Evolutionary conservation across 2,888 invertebrate genomes (phyloP).

Genomic region (Sesamia inferens): DNA sequence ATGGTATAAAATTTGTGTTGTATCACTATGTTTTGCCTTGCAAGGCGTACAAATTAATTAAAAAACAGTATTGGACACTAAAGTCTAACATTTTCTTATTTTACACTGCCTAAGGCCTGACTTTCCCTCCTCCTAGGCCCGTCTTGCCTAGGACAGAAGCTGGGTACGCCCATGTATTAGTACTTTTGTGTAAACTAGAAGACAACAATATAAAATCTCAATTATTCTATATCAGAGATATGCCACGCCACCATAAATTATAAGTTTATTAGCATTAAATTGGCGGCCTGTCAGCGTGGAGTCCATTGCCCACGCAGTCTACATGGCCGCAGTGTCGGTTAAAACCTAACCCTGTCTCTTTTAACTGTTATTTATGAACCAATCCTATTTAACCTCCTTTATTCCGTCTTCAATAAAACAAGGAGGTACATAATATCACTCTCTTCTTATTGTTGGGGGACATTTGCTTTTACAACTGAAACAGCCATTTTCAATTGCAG

Average conservation of each 20-base stretch:
- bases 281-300: slow-evolving; percentile 31
- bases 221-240: slow-evolving; percentile 22
- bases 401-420: slow-evolving; percentile 29
- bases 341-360: slow-evolving; percentile 36
- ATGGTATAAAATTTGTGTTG: too few species aligned
- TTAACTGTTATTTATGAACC: slow-evolving; percentile 64
- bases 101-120: too few species aligned
- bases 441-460: slow-evolving; percentile 7
- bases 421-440: slow-evolving; percentile 14
- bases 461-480: not conserved
- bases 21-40: too few species aligned
- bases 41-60: too few species aligned
- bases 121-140: too few species aligned
- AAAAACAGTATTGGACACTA: too few species aligned
- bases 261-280: slow-evolving; percentile 61
- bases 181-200: not conserved
- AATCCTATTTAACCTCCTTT: slow-evolving; percentile 41
- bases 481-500: not conserved
- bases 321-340: slow-evolving; percentile 26
- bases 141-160: too few species aligned
- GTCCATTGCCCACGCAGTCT: slow-evolving; percentile 48
- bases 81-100: too few species aligned
- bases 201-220: slow-evolving; percentile 13
- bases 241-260: slow-evolving; percentile 30
- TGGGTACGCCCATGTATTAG: too few species aligned